Percentiles rank a stretch among this genome's conserved stretches.
These are phyloP conservation scores for Drosophila tristis DNA, from an alignment of 1,140 invertebrate species.

Conservation along the genomic window DNA sequence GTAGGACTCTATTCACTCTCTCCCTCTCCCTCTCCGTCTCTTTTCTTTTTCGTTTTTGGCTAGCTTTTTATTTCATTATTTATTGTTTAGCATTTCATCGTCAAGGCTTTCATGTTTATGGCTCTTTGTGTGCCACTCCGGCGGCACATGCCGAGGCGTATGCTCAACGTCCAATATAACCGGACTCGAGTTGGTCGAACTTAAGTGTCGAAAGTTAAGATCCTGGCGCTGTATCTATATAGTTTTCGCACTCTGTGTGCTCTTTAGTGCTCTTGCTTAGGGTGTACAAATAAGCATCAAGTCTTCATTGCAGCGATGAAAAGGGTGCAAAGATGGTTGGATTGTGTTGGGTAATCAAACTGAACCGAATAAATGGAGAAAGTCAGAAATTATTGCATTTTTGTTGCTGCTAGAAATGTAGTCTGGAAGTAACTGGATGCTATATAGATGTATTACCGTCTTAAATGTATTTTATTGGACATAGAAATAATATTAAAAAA, in stretches of 20 bases:
- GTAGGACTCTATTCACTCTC: conserved; percentile 41
- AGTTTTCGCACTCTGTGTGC: conserved; percentile 8
- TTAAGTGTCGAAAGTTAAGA: conserved; percentile 59
- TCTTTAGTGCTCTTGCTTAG: conserved; percentile 1
- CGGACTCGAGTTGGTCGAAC: conserved; percentile 18
- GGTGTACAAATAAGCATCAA: conserved; percentile 4
- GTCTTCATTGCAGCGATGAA: background rate
- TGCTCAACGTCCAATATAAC: conserved; percentile 30
- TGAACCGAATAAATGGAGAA: no score
- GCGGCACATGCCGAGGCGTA: conserved; percentile 34
- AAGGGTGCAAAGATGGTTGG: background rate
- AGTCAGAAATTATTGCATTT: no score
- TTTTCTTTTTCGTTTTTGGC: conserved; percentile 13
- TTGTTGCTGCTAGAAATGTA: no score
- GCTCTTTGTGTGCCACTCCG: conserved; percentile 28
- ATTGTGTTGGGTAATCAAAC: no score
- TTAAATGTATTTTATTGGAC: no score
- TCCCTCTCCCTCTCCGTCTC: background rate
- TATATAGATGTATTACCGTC: no score
- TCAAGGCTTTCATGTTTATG: conserved; percentile 72
- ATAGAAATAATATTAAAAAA: no score
- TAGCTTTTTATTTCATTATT: conserved; percentile 72
- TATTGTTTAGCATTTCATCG: conserved; percentile 77
- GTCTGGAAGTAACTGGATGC: no score
- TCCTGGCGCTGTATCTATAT: conserved; percentile 32